A percentile compares a stretch with the other conserved stretches of the same genome.
phyloP scores from a whole-genome alignment of 2,888 invertebrate species.

The Phoronis australis region DNA sequence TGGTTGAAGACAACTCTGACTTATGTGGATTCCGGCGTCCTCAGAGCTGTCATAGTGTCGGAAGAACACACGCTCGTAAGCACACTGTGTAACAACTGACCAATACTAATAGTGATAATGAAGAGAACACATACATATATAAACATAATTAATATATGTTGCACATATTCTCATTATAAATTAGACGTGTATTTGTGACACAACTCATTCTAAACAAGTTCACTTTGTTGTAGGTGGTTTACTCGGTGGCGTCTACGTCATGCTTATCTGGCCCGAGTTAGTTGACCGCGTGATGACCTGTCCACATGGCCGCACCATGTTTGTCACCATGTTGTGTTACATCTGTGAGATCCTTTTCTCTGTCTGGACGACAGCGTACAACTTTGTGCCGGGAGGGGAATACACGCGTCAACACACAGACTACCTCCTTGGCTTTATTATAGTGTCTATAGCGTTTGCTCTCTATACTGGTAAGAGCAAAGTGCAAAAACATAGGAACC shows the following conservation, averaged over 20 bases:
- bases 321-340: slow-evolving; percentile 37
- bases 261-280: slow-evolving; percentile 48
- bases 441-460: slow-evolving; percentile 30
- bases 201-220: too few species aligned
- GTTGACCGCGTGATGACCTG: slow-evolving; percentile 32
- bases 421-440: slow-evolving; percentile 36
- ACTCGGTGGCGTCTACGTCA: slow-evolving; percentile 37
- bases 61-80: too few species aligned
- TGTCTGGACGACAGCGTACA: slow-evolving; percentile 53
- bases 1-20: too few species aligned
- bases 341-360: slow-evolving; percentile 45
- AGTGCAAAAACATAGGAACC: too few species aligned
- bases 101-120: too few species aligned
- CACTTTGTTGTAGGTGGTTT: slow-evolving; percentile 41
- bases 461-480: slow-evolving; percentile 27
- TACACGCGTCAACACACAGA: slow-evolving; percentile 51
- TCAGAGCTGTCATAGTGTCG: too few species aligned
- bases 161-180: too few species aligned
- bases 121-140: too few species aligned
- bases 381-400: slow-evolving; percentile 53
- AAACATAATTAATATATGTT: too few species aligned
- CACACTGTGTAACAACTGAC: too few species aligned
- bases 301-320: slow-evolving; percentile 36
- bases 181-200: too few species aligned
- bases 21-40: too few species aligned